phyloP scores from a whole-genome alignment of 2,888 invertebrate species.

The Odontothrips loti region DNA sequence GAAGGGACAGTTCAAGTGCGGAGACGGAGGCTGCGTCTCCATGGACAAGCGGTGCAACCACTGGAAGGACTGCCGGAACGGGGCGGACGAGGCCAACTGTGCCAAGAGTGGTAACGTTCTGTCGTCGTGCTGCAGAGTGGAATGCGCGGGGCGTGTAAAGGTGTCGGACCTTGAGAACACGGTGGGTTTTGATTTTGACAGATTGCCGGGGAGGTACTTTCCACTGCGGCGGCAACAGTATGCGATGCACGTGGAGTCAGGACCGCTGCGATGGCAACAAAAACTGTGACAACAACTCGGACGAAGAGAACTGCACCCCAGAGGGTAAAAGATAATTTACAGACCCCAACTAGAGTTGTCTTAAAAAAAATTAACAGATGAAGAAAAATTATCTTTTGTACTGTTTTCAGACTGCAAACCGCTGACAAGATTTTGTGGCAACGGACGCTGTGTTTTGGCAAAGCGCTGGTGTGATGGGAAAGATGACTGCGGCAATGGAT shows the following conservation, averaged over 20 bases:
- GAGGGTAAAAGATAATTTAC: neutral
- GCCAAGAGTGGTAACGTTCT: neutral
- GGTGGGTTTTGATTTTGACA: no score
- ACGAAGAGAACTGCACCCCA: conserved; percentile 10
- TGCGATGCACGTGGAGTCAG: conserved; percentile 13
- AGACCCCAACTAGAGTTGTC: neutral
- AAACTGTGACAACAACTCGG: conserved; percentile 12
- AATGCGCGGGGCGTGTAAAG: no score
- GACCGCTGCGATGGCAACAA: conserved; percentile 14
- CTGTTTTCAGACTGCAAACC: conserved; percentile 45
- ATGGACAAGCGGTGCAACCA: conserved; percentile 72
- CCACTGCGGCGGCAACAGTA: conserved; percentile 8
- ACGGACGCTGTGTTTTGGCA: conserved; percentile 57
- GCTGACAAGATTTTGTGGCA: conserved; percentile 4
- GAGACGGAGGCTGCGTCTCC: conserved; percentile 70
- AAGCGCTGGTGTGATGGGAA: conserved; percentile 75
- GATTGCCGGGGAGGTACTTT: neutral
- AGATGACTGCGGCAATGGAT: conserved; percentile 65
- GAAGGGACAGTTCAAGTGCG: conserved; percentile 4
- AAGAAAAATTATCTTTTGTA: no score
- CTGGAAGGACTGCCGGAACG: conserved; percentile 54
- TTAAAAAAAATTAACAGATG: neutral
- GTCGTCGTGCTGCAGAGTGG: neutral
- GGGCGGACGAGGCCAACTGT: conserved; percentile 3
- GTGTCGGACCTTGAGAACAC: no score